A percentile compares a stretch with the other conserved stretches of the same genome.
Evolutionary conservation across 1,140 invertebrate species (phyloP).

Genomic region (Latrodectus geometricus): DNA sequence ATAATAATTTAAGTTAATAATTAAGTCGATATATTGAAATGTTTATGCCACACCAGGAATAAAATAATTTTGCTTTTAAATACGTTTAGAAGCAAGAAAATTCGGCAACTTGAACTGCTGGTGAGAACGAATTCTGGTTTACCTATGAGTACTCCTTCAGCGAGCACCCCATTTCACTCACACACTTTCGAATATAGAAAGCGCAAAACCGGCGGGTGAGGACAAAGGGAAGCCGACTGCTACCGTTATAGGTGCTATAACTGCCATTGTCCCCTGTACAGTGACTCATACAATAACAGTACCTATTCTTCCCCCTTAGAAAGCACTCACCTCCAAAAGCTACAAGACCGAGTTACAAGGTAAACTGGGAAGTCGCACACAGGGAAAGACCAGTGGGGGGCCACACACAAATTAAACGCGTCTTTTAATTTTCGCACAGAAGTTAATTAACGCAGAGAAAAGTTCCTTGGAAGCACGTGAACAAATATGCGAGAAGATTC

Average conservation of each 20-base stretch:
- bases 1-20: too few species aligned
- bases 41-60: too few species aligned
- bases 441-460: too few species aligned
- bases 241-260: slow-evolving; percentile 38
- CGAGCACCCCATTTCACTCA: neutral
- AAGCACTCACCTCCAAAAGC: neutral
- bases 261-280: neutral
- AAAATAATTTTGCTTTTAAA: too few species aligned
- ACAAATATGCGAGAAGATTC: too few species aligned
- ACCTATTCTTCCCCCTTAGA: neutral
- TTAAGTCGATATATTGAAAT: too few species aligned
- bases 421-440: too few species aligned
- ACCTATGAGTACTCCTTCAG: neutral
- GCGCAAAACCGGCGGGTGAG: slow-evolving; percentile 6
- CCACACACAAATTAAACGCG: neutral
- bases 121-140: too few species aligned
- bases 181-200: neutral
- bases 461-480: too few species aligned
- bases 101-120: too few species aligned
- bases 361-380: slow-evolving; percentile 19
- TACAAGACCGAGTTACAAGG: slow-evolving; percentile 48
- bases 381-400: neutral
- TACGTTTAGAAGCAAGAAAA: too few species aligned
- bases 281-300: slow-evolving; percentile 59
- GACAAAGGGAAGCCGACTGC: slow-evolving; percentile 43